phyloP scores from a whole-genome alignment of 2,888 invertebrate species.

The Labia minor region DNA sequence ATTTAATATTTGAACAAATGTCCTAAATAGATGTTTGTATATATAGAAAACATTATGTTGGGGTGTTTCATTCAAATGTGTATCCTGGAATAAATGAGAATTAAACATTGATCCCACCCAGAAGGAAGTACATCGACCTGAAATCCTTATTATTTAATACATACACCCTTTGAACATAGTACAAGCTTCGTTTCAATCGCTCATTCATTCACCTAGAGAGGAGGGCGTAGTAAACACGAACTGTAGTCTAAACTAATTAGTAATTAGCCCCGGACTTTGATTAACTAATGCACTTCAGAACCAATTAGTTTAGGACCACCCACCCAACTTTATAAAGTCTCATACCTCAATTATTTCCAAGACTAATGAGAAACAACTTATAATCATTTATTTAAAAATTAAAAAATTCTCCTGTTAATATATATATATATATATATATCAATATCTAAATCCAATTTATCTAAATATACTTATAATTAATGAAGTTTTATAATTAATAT shows the following conservation, averaged over 20 bases:
- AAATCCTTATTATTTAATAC: neutral
- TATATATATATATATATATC: too few relatives aligned
- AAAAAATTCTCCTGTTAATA: too few relatives aligned
- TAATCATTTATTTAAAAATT: neutral
- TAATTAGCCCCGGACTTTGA: neutral
- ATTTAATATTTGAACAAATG: too few relatives aligned
- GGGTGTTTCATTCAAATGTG: neutral
- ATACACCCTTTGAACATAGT: neutral
- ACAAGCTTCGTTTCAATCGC: neutral
- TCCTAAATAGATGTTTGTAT: too few relatives aligned
- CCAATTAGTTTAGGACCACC: neutral
- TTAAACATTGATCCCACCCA: neutral
- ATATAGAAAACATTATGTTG: too few relatives aligned
- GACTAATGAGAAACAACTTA: neutral
- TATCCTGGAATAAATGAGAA: neutral
- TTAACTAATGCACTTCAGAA: conserved; percentile 3
- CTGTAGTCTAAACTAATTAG: neutral
- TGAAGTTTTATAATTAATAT: too few relatives aligned
- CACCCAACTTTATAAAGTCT: neutral
- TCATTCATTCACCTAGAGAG: neutral
- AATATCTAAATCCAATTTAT: too few relatives aligned
- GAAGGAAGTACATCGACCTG: neutral
- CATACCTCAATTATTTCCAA: neutral
- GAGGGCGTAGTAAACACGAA: neutral
- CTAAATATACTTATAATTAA: too few relatives aligned